Percentiles rank a stretch among this genome's conserved stretches.
Conservation (phyloP, 2,113 vertebrate genomes). For the Coptodon rendalli region DNA sequence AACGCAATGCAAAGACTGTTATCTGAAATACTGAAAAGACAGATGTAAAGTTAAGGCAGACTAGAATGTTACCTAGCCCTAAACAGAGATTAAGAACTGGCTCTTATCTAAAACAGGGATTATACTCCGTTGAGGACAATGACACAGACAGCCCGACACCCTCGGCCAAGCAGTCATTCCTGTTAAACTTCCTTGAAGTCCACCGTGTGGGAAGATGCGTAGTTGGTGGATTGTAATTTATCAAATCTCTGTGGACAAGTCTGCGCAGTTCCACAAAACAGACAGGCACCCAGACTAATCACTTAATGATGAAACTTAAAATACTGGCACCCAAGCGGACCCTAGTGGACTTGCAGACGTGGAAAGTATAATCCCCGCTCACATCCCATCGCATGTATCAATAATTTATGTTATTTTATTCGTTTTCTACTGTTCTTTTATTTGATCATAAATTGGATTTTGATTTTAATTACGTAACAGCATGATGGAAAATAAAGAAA, state of each 20-base stretch:
- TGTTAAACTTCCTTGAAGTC: background rate
- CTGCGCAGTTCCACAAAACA: background rate
- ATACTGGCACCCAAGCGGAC: background rate
- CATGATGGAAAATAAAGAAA: background rate
- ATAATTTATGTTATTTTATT: background rate
- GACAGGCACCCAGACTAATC: background rate
- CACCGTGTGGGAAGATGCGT: background rate
- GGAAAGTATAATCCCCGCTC: background rate
- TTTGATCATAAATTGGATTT: background rate
- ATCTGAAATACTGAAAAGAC: background rate
- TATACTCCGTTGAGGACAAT: background rate
- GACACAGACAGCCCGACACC: background rate
- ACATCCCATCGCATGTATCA: background rate
- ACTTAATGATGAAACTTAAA: background rate
- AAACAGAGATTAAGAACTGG: background rate
- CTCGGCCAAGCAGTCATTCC: background rate
- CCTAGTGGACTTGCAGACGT: background rate
- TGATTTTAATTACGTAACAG: background rate
- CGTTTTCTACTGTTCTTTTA: background rate
- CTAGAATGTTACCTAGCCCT: background rate
- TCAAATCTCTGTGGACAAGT: background rate
- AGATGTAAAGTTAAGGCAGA: background rate
- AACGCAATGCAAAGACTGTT: background rate
- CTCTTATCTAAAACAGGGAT: background rate
- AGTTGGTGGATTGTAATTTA: background rate